Evolutionary conservation across 2,888 invertebrate species (phyloP).

Genomic region (Hirtodrosophila alboralis): DNA sequence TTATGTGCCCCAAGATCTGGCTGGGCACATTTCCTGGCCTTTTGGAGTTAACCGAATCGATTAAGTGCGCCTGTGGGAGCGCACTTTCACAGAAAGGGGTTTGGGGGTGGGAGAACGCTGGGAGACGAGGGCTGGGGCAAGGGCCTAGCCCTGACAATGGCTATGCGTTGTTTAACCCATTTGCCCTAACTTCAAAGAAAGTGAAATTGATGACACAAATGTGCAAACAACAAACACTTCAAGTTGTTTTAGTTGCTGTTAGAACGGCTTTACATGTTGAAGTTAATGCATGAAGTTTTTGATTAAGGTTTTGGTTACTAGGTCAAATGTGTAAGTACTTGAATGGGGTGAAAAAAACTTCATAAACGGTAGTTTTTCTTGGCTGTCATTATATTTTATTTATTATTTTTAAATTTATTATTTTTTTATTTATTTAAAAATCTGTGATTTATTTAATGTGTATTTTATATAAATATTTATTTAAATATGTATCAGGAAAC

Average conservation of each 20-base stretch:
- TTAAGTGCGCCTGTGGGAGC: conserved; percentile 64
- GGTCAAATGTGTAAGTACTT: too few relatives aligned
- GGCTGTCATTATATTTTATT: too few relatives aligned
- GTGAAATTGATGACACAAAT: conserved; percentile 82
- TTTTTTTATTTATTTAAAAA: too few relatives aligned
- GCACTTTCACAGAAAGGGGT: conserved; percentile 41
- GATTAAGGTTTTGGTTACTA: too few relatives aligned
- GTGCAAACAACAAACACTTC: conserved; percentile 64
- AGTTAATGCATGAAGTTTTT: too few relatives aligned
- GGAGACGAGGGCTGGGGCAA: not conserved
- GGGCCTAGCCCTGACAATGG: conserved; percentile 42
- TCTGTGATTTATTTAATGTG: too few relatives aligned
- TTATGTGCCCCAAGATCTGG: conserved; percentile 9
- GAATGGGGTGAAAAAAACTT: too few relatives aligned
- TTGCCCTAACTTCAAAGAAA: conserved; percentile 67
- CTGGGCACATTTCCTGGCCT: conserved; percentile 25
- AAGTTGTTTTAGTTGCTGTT: conserved; percentile 15
- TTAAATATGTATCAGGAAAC: too few relatives aligned
- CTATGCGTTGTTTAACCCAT: conserved; percentile 59
- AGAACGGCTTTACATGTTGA: not conserved
- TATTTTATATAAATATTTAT: too few relatives aligned
- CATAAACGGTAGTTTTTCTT: too few relatives aligned
- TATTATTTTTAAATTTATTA: too few relatives aligned
- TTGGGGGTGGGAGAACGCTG: not conserved
- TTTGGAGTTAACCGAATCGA: conserved; percentile 33